Evolutionary conservation across 2,113 vertebrate species (phyloP), one percentile per base, ranked within the genome.

Genomic region (Paradisaea rubra): DNA sequence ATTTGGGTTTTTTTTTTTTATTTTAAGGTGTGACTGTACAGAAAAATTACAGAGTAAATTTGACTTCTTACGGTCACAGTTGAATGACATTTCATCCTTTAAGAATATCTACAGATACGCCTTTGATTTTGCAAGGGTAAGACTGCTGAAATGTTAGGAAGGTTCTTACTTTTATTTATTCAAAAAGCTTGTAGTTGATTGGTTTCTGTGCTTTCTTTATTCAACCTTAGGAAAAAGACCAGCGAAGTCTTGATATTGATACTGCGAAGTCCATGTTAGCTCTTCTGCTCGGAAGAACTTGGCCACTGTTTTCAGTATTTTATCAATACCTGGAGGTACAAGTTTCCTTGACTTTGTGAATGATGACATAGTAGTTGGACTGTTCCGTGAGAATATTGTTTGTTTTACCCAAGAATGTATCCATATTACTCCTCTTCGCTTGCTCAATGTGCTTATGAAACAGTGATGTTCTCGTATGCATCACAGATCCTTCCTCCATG

Each of bases 21-120:
- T 89, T 95, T 94, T 97, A 96, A 99, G 99, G 97, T 99, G 99
- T 97, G 99, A 99, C 97, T 98, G 98, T 96, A 99, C 98, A 96
- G 98, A 99, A 97, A 98, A 98, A 94, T 97, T 99, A 97, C 99
- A 98, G 96, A 98, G 98, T 92, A 99, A 99, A 97, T 98, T 99
- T 96, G 99, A 99, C 91, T 99, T 98, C 97, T 97, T 99, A 94
- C 98, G 98, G 78, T 98, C 98, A 90, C 98, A 99, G 65, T 97
- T 99, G 96, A 99, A 98, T 81, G 99, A 99, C 94, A 97, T 98
- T 83, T 98, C 97, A n/a, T 96, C 97, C 39, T 99, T 99, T 98
- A 99, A 99, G 98, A 99, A 98, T 97, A 98, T 99, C 97, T 99
- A 99, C 98, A 99, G 99, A 99, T 99, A 99, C 14, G 99, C 99